Base-by-base conservation (phyloP, 1,140 invertebrate species). In the Rhizoglyphus robini region DNA sequence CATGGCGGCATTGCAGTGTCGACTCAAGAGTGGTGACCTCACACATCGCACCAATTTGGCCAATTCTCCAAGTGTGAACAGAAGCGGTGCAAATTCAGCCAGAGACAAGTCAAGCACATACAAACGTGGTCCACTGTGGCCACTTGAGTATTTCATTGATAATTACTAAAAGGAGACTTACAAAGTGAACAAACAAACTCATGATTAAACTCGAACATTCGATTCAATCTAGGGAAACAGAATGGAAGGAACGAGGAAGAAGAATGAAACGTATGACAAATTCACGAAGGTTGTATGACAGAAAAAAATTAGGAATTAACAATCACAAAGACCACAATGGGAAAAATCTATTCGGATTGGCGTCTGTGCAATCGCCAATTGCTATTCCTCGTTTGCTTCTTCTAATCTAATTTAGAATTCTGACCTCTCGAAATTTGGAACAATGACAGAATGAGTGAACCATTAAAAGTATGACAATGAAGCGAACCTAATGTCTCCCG, bases 381-480 rank as follows among this genome's bases (percentile, higher is more conserved):
- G 20, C 51, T 54, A 8, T 8, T 54, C 20, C 51, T 5, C 8
- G 20, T 32, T 32, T 54, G 20, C 51, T 20, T 8, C 20, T 54
- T 54, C 51, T 54, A 54, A 54, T 54, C 51, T 54, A 54, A 54
- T 54, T 23, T 54, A n/a, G n/a, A n/a, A n/a, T n/a, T n/a, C n/a
- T n/a, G n/a, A n/a, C n/a, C n/a, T n/a, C n/a, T n/a, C n/a, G n/a
- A n/a, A n/a, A n/a, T n/a, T n/a, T n/a, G n/a, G n/a, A n/a, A n/a
- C n/a, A n/a, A n/a, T n/a, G n/a, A n/a, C n/a, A n/a, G n/a, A n/a
- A n/a, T n/a, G n/a, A n/a, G n/a, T n/a, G n/a, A n/a, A n/a, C n/a
- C n/a, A n/a, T n/a, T n/a, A n/a, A n/a, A n/a, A n/a, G n/a, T n/a
- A n/a, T n/a, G n/a, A n/a, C n/a, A n/a, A n/a, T n/a, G n/a, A n/a